phyloP scores from a whole-genome alignment of 1,140 invertebrate genomes.

The Ceratosolen fusciceps region DNA sequence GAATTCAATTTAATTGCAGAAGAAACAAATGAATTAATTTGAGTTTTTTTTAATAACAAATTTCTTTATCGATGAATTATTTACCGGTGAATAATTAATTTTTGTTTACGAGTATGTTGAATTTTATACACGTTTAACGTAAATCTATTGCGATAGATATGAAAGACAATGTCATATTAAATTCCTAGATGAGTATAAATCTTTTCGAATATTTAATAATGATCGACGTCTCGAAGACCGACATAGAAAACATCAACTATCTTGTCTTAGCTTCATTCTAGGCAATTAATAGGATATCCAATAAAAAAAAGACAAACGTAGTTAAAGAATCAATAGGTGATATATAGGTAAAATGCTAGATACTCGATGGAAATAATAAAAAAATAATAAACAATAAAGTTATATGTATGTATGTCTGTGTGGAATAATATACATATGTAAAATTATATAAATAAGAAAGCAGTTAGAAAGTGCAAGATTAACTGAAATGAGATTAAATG shows the following conservation, averaged over 20 bases:
- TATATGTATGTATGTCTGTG: conserved; percentile 32
- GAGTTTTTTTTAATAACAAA: too few relatives aligned
- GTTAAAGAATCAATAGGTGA: conserved; percentile 10
- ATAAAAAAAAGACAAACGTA: conserved; percentile 25
- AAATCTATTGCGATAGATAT: background rate
- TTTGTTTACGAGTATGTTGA: background rate
- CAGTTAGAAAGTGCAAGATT: conserved; percentile 32
- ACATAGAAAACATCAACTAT: background rate
- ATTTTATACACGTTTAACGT: background rate
- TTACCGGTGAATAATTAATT: conserved; percentile 2
- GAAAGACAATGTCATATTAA: background rate
- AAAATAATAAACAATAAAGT: conserved; percentile 32
- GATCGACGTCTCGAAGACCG: background rate
- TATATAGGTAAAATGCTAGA: background rate
- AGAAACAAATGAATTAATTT: too few relatives aligned
- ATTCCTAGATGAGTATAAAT: background rate
- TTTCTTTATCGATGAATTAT: too few relatives aligned
- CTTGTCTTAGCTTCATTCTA: conserved; percentile 27
- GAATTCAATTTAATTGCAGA: too few relatives aligned
- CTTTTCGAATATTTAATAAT: background rate
- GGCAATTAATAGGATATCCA: conserved; percentile 18
- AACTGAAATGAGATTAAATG: conserved; percentile 25
- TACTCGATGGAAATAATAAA: conserved; percentile 2
- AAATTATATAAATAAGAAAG: conserved; percentile 37
- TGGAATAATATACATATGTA: conserved; percentile 49